Percentiles rank a stretch among this genome's conserved stretches.
Conservation (phyloP, 2,113 vertebrate species). For the Solea senegalensis region DNA sequence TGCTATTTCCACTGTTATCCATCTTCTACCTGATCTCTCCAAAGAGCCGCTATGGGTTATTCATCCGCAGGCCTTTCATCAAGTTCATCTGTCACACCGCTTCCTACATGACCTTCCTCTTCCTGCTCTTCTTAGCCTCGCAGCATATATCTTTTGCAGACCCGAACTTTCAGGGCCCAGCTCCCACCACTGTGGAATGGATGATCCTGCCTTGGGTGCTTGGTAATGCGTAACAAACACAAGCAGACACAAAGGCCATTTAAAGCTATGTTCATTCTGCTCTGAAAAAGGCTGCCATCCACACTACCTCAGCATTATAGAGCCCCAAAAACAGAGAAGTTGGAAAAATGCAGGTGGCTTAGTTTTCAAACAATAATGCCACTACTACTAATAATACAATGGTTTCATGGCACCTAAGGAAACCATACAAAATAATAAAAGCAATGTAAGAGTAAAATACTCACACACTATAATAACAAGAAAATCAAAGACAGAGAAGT, state of each 20-base stretch:
- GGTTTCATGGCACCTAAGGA: no score
- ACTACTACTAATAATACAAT: no score
- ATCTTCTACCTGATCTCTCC: constrained; percentile 93
- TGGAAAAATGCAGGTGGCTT: no score
- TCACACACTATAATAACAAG: no score
- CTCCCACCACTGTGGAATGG: constrained; percentile 94
- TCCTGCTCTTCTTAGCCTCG: constrained; percentile 93
- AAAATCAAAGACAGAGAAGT: no score
- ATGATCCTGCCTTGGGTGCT: constrained; percentile 99
- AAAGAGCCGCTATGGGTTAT: constrained; percentile 91
- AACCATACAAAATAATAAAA: no score
- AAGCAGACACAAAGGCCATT: not conserved
- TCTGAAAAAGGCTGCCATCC: no score
- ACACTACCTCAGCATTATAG: no score
- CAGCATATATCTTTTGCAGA: constrained; percentile 89
- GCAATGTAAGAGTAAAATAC: no score
- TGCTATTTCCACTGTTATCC: constrained; percentile 92
- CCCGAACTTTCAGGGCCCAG: constrained; percentile 85
- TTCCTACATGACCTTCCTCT: constrained; percentile 98
- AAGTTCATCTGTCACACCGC: constrained; percentile 99
- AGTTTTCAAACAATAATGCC: no score
- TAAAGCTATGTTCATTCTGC: no score
- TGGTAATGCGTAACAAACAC: constrained; percentile 80
- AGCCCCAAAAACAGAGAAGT: no score
- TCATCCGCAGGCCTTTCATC: constrained; percentile 98